Evolutionary conservation across 2,797 vertebrate genomes (phyloP).

Genomic region (Enteromius mattozi): DNA sequence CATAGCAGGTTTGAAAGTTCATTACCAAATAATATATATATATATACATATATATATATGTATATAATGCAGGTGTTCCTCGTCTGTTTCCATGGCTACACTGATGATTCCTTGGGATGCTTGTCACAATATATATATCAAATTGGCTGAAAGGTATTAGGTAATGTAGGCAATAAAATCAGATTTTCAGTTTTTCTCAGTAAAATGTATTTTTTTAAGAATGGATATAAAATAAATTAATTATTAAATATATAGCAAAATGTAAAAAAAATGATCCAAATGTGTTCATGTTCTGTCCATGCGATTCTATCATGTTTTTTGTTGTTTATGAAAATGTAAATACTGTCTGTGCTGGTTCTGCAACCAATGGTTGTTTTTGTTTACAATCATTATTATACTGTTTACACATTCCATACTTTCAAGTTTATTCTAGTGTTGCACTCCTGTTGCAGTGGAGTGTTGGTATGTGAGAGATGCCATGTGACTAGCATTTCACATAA

Average conservation of each 20-base stretch:
- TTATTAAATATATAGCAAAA: background rate
- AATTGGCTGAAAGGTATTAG: too few relatives aligned
- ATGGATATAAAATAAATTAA: background rate
- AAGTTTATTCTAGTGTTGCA: conserved; percentile 24
- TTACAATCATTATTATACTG: background rate
- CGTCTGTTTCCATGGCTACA: too few relatives aligned
- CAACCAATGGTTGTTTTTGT: background rate
- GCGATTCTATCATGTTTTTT: background rate
- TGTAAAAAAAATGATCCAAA: background rate
- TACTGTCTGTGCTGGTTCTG: background rate
- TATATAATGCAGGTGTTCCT: too few relatives aligned
- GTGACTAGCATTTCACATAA: background rate
- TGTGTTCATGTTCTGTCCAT: too few relatives aligned
- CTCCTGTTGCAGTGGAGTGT: background rate
- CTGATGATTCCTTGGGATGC: too few relatives aligned
- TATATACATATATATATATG: too few relatives aligned
- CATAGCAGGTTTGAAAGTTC: too few relatives aligned
- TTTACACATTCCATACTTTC: background rate
- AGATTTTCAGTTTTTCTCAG: background rate
- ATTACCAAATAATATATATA: too few relatives aligned
- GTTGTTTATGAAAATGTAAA: background rate
- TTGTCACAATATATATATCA: too few relatives aligned
- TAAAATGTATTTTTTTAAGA: background rate
- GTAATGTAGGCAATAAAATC: background rate
- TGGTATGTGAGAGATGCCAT: background rate